A percentile compares a stretch with the other conserved stretches of the same genome.
Evolutionary conservation across 1,140 invertebrate genomes (phyloP).

Genomic region (Drosophila rufa): DNA sequence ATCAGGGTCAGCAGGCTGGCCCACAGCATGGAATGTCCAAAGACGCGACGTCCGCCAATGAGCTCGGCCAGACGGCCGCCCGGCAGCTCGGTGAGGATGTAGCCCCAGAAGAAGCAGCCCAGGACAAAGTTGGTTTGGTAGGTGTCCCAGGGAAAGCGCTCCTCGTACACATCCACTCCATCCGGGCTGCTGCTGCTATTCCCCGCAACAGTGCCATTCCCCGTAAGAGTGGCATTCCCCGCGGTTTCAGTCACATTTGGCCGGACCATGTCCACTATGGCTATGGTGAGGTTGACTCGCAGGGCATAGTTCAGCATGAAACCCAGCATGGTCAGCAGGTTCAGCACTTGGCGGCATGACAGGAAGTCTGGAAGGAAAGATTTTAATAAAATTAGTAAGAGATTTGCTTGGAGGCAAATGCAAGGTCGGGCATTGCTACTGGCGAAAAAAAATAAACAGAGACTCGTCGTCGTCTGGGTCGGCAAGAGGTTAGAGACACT

Average conservation of each 20-base stretch:
- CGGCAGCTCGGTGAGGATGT: conserved; percentile 93
- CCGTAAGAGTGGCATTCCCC: conserved; percentile 56
- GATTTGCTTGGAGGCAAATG: not conserved
- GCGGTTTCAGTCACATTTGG: conserved; percentile 82
- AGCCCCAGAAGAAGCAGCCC: conserved; percentile 96
- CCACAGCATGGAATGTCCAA: conserved; percentile 93
- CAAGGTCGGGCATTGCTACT: conserved; percentile 14
- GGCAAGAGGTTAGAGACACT: conserved; percentile 37
- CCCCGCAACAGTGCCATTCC: conserved; percentile 64
- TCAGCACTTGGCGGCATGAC: conserved; percentile 92
- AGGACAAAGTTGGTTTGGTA: conserved; percentile 92
- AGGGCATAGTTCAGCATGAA: conserved; percentile 96
- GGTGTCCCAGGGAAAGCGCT: conserved; percentile 89
- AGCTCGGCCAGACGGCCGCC: conserved; percentile 94
- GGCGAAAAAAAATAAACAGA: conserved; percentile 20
- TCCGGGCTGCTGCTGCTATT: conserved; percentile 22
- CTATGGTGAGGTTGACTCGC: conserved; percentile 94
- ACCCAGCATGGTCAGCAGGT: conserved; percentile 93
- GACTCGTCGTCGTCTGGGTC: conserved; percentile 13
- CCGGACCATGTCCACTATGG: conserved; percentile 93
- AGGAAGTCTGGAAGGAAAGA: conserved; percentile 88
- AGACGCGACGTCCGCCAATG: conserved; percentile 91
- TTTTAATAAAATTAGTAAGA: conserved; percentile 8
- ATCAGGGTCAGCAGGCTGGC: conserved; percentile 93
- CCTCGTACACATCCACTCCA: conserved; percentile 56